Percentiles rank a stretch among this genome's conserved stretches.
phyloP scores from a whole-genome alignment of 2,113 vertebrate genomes.

The Atherinomorus stipes region DNA sequence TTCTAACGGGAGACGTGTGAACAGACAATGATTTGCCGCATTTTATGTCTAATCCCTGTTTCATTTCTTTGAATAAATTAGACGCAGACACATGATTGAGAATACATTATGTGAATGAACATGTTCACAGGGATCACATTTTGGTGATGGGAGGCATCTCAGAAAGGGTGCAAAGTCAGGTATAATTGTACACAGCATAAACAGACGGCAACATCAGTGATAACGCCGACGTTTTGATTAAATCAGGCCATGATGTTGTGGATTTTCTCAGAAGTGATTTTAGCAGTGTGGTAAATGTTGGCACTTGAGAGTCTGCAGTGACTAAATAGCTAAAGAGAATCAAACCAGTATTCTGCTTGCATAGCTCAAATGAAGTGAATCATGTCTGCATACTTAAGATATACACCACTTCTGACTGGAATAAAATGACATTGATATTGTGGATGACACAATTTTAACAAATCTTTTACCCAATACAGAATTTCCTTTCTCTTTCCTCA shows the following conservation, averaged over 20 bases:
- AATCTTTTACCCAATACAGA: constrained; percentile 12
- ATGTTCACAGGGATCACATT: constrained; percentile 35
- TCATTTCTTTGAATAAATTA: constrained; percentile 34
- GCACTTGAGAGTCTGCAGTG: constrained; percentile 6
- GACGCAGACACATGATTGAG: constrained; percentile 29
- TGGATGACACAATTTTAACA: constrained; percentile 37
- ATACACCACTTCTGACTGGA: constrained; percentile 20
- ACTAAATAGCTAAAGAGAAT: constrained; percentile 35
- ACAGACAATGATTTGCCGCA: constrained; percentile 43
- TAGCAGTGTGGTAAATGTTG: constrained; percentile 10
- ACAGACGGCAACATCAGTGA: constrained; percentile 10
- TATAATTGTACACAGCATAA: constrained; percentile 13
- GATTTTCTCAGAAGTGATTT: constrained; percentile 11
- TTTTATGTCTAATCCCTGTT: constrained; percentile 46
- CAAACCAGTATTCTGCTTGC: constrained; percentile 6
- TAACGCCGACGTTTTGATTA: constrained; percentile 15
- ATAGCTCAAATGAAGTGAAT: background rate
- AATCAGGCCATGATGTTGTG: constrained; percentile 29
- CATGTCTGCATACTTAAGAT: background rate
- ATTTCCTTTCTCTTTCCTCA: constrained; percentile 41
- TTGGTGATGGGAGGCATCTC: background rate
- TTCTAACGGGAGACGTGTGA: constrained; percentile 49
- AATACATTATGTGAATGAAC: constrained; percentile 8
- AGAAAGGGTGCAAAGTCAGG: background rate
- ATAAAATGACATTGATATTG: constrained; percentile 31